Conservation (phyloP, 2,797 vertebrate genomes). For the Sebastes iracundus region DNA sequence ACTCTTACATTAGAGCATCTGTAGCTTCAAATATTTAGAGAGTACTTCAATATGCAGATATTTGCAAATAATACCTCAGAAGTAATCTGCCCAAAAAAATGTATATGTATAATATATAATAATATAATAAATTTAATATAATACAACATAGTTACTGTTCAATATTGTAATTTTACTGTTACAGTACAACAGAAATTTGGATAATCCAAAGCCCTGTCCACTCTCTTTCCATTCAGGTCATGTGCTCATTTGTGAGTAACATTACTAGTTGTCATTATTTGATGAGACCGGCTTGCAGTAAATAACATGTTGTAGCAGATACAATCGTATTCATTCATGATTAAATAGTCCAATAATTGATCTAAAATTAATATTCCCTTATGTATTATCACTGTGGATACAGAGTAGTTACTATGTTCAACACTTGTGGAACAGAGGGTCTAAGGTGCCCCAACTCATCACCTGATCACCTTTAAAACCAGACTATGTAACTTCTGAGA, state of each 20-base stretch:
- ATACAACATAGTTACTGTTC: not conserved
- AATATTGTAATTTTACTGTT: not conserved
- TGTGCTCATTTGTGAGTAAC: not conserved
- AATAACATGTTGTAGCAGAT: not conserved
- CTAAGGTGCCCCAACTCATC: not conserved
- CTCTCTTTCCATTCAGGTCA: not conserved
- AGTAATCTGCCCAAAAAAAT: not conserved
- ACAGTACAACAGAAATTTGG: not conserved
- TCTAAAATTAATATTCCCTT: not conserved
- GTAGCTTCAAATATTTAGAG: not conserved
- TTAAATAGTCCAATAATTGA: constrained; percentile 7
- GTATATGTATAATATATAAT: not conserved
- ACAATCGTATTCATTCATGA: constrained; percentile 6
- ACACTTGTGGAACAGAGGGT: not conserved
- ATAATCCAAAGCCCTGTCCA: not conserved
- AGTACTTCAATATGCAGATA: not conserved
- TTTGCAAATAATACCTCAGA: not conserved
- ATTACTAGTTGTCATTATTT: not conserved
- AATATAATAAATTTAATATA: not conserved
- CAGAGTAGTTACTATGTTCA: not conserved
- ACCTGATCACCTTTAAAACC: not conserved
- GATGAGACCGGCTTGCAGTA: not conserved
- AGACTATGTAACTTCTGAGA: no score
- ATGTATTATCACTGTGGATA: not conserved
- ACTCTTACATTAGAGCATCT: not conserved